Conservation (phyloP, 2,113 vertebrate genomes). For the Labeo catla region DNA sequence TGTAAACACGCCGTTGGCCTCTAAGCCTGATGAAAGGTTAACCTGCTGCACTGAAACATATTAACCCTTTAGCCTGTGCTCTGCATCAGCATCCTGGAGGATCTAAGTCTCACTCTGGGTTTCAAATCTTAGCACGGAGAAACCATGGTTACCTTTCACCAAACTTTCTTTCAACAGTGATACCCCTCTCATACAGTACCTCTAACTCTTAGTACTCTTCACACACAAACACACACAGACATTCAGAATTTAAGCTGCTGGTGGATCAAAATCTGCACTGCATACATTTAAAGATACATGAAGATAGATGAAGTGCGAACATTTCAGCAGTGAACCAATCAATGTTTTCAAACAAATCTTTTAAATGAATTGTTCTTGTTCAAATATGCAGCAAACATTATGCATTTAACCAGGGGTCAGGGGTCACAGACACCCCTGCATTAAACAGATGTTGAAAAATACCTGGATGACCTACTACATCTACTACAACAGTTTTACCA, state of each 20-base stretch:
- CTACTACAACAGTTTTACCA: neutral
- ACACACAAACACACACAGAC: neutral
- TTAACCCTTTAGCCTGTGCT: constrained; percentile 69
- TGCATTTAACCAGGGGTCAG: no score
- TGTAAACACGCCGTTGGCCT: constrained; percentile 66
- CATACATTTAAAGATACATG: neutral
- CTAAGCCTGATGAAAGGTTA: constrained; percentile 72
- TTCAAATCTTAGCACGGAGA: constrained; percentile 73
- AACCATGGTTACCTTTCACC: constrained; percentile 80
- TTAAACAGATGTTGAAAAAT: neutral
- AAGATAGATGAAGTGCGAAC: neutral
- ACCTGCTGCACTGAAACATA: constrained; percentile 68
- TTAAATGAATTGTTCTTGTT: neutral
- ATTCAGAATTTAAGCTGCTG: neutral
- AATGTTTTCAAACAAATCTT: neutral
- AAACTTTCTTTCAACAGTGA: constrained; percentile 73
- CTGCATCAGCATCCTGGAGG: constrained; percentile 26
- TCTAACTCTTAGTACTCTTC: neutral
- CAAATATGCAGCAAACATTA: neutral
- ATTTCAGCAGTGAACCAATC: neutral
- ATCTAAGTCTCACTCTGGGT: constrained; percentile 10
- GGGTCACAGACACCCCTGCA: neutral
- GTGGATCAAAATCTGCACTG: neutral
- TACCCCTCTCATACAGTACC: constrained; percentile 37
- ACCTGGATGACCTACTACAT: neutral